Evolutionary conservation across 2,797 vertebrate genomes (phyloP).

Genomic region (Lemur catta): DNA sequence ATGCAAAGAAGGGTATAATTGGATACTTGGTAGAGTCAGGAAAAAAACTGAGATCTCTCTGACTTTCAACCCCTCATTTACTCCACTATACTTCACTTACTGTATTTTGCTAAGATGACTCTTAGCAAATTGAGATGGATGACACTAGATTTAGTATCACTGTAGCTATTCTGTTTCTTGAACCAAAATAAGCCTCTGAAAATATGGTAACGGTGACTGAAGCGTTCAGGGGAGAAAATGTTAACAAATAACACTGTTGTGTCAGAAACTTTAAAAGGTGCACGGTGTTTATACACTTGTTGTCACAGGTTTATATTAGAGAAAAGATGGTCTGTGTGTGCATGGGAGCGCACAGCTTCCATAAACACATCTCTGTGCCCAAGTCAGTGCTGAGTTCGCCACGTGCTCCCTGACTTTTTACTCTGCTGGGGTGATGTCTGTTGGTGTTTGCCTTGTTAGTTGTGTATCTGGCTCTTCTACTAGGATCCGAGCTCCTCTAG

Average conservation of each 20-base stretch:
- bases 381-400: neutral
- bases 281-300: neutral
- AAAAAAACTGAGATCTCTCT: neutral
- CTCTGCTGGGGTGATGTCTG: neutral
- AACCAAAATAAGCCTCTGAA: neutral
- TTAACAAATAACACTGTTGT: neutral
- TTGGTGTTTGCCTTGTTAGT: neutral
- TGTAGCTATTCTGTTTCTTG: neutral
- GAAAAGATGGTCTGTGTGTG: neutral
- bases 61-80: neutral
- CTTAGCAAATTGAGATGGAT: neutral
- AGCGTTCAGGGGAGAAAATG: neutral
- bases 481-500: neutral
- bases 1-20: neutral
- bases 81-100: neutral
- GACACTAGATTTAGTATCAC: neutral
- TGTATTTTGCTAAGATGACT: neutral
- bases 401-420: neutral
- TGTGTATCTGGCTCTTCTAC: neutral
- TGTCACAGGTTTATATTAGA: neutral
- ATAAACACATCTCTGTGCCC: neutral
- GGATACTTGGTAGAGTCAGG: neutral
- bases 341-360: rapidly evolving
- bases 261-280: neutral
- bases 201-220: neutral